Evolutionary conservation across 1,140 invertebrate species (phyloP), one percentile per base, ranked within the genome.

Genomic region (Bombus picipes): DNA sequence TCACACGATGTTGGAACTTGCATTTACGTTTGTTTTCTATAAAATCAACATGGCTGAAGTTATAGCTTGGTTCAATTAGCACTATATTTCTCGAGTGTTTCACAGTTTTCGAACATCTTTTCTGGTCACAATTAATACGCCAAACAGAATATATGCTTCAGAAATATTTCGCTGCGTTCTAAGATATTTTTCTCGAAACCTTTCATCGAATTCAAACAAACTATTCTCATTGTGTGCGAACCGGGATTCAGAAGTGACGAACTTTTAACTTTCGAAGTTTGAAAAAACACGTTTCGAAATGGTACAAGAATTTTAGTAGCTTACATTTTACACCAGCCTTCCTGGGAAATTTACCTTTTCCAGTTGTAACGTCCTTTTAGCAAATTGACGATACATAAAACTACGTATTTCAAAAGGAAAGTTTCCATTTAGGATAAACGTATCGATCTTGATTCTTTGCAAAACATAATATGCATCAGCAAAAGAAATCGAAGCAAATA

Each of bases 21-120:
- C 37, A 47, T 74, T 77, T 87, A 59, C 81, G 62, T 86, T 89
- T 89, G 81, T 90, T 90, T 89, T 89, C 88, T 89, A 90, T 89
- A 90, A 89, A 80, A 85, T 85, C 74, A 90, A 90, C 73, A 79
- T 66, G 66, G 53, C 76, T 57, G 25, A 47, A 74, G 75, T 65
- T 72, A 37, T 39, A 28, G 43, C 12, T 57, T 66, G n/a, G 28
- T 32, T 86, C 84, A 87, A 90, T 90, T 90, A 90, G 79, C 88
- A 81, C 87, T 57, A 75, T 74, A 76, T 74, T 70, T 43, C 66
- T 78, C 79, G 75, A 53, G 59, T 22, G 77, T 81, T 59, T 65
- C 81, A 68, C 66, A 53, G 72, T 83, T 83, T 77, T 65, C 68
- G 15, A 62, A 53, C 81, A 81, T 34, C 37, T 68, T 34, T 47